Conservation (phyloP, 1,140 invertebrate genomes). For the Magallana ariakensis region DNA sequence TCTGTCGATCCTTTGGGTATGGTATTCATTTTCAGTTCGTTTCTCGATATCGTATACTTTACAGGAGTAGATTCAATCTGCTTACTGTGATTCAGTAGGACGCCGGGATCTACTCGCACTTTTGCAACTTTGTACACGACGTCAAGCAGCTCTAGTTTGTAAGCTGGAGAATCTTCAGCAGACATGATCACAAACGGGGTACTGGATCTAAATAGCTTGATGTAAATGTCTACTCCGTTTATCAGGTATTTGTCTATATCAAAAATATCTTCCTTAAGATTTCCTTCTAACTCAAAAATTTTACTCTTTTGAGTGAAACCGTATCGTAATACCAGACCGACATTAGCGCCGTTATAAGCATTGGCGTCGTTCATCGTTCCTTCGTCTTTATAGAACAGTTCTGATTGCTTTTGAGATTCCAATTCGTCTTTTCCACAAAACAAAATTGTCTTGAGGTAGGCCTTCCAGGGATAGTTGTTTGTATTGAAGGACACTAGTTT, state of each 20-base stretch:
- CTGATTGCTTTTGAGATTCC: constrained; percentile 46
- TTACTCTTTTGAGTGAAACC: constrained; percentile 47
- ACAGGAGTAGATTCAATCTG: constrained; percentile 44
- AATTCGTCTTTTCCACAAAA: constrained; percentile 43
- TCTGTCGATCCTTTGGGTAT: constrained; percentile 40
- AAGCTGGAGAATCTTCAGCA: constrained; percentile 15
- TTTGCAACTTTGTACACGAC: constrained; percentile 45
- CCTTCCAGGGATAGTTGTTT: constrained; percentile 56
- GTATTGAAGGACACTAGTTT: constrained; percentile 56
- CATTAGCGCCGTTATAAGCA: constrained; percentile 44
- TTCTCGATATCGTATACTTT: constrained; percentile 44
- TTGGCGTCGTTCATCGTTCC: constrained; percentile 7
- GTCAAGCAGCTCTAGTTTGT: constrained; percentile 48
- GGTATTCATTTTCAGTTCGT: constrained; percentile 45
- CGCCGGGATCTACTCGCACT: constrained; percentile 51
- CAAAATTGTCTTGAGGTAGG: constrained; percentile 52
- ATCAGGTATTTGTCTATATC: constrained; percentile 50
- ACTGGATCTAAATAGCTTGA: constrained; percentile 53
- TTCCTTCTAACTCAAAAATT: constrained; percentile 48
- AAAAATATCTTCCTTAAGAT: background rate
- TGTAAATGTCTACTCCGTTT: constrained; percentile 47
- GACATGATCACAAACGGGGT: constrained; percentile 48
- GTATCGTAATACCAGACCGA: constrained; percentile 37
- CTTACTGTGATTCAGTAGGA: constrained; percentile 50
- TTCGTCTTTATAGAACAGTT: constrained; percentile 49